Evolutionary conservation across 2,888 invertebrate species (phyloP), one percentile per base, ranked within the genome.

Genomic region (Idaea straminata): DNA sequence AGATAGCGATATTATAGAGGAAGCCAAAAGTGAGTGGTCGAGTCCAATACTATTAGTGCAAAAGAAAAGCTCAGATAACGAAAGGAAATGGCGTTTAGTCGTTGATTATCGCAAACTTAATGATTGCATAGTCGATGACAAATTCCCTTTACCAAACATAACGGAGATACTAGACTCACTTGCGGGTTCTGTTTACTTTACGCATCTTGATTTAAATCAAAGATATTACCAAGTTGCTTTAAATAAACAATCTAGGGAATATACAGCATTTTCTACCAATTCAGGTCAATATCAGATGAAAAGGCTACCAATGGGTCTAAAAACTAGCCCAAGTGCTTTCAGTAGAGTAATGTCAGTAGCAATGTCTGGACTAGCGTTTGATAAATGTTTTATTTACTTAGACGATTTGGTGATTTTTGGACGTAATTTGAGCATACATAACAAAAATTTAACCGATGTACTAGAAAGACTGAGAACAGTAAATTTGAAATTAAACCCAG

Each of bases 141-240:
- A 57, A 15, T 62, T 57, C 15, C 62, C 62, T 0, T 57, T 62
- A 13, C 62, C 62, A 15, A n/a, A 62, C 3, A 65, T 65, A 1
- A 62, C 62, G 7, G 35, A 72, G 16, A 69, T 72, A 57, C 59
- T 83, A 6, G 77, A 81, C 61, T 65, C 70, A 25, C 67, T 81
- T 3, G 70, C 74, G 38, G 73, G 73, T 15, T 57, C 13, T 15
- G n/a, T 5, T 15, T 64, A 34, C 13, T 64, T 61, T 7, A 64
- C 64, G 2, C 60, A 60, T 13, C 60, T 15, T 5, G 78, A 79
- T 63, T 61, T 83, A 1, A 25, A 25, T 25, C 25, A 25, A 25
- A 3, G 25, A 25, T 25, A 25, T 25, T 25, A 25, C 25, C 25
- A 25, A 3, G 25, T 25, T 25, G 1, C 25, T 25, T 25, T 25